A percentile compares a stretch with the other conserved stretches of the same genome.
Evolutionary conservation across 2,797 vertebrate genomes (phyloP).

Genomic region (Sarcophilus harrisii): DNA sequence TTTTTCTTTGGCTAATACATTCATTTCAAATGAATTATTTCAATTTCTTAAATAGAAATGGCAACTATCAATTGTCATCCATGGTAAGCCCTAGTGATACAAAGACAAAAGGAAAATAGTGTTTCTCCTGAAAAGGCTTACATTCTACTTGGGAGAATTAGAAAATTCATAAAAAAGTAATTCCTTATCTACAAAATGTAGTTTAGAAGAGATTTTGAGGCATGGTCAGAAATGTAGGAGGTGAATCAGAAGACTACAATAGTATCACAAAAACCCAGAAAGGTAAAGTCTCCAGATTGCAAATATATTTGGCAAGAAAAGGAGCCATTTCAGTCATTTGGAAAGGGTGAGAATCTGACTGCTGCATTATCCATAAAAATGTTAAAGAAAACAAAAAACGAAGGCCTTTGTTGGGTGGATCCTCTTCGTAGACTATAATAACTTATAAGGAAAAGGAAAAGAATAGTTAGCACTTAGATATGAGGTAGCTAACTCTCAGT

Average conservation of each 20-base stretch:
- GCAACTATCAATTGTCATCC: background rate
- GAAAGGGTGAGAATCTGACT: background rate
- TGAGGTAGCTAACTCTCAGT: background rate
- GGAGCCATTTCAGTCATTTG: background rate
- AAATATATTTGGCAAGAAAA: background rate
- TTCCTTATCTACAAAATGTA: background rate
- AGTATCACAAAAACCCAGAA: background rate
- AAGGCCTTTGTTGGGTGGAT: background rate
- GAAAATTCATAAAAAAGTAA: background rate
- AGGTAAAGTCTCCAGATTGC: background rate
- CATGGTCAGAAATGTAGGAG: background rate
- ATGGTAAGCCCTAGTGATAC: background rate
- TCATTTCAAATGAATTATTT: background rate
- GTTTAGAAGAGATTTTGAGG: background rate
- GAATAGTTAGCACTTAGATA: background rate
- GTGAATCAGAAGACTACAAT: background rate
- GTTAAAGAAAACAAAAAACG: background rate
- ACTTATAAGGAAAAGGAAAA: background rate
- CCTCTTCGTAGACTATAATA: background rate
- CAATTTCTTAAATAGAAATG: background rate
- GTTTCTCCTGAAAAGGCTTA: background rate
- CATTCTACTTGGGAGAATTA: background rate
- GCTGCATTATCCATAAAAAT: background rate
- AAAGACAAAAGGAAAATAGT: background rate
- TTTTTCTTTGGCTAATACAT: constrained; percentile 1